Conservation (phyloP, 2,113 vertebrate genomes). For the Menidia beryllina region DNA sequence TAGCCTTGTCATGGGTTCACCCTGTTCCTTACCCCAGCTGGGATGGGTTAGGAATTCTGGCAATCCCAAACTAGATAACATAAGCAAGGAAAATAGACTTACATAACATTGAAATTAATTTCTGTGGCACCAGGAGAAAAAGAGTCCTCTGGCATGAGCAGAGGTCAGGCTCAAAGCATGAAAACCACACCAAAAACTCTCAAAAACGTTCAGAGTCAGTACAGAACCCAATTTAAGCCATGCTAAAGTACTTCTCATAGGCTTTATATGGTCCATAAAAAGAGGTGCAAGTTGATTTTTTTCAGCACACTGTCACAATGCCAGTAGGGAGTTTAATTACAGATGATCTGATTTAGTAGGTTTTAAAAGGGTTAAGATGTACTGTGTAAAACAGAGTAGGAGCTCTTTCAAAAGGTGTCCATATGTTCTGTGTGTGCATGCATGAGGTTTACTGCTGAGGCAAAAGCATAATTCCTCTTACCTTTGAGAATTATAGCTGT, state of each 20-base stretch:
- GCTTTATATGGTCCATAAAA: constrained; percentile 20
- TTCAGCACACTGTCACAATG: neutral
- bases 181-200: no score
- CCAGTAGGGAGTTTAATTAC: constrained; percentile 17
- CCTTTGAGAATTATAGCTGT: constrained; percentile 74
- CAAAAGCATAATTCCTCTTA: constrained; percentile 41
- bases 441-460: constrained; percentile 10
- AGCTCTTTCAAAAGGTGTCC: constrained; percentile 14
- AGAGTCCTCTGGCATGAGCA: no score
- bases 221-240: neutral
- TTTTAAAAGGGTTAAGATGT: constrained; percentile 24
- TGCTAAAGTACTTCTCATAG: no score
- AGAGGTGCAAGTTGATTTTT: constrained; percentile 1
- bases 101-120: no score
- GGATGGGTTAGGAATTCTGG: no score
- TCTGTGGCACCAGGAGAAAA: no score
- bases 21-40: no score
- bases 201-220: no score
- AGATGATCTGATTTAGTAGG: constrained; percentile 12
- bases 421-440: constrained; percentile 24
- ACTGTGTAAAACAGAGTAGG: constrained; percentile 43
- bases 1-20: no score
- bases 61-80: no score
- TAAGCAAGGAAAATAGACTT: no score
- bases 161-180: no score